Evolutionary conservation across 37 sponge, comb jelly and placozoan species (phyloP), one percentile per base, ranked within the genome.

Genomic region (Halichondria panicea): DNA sequence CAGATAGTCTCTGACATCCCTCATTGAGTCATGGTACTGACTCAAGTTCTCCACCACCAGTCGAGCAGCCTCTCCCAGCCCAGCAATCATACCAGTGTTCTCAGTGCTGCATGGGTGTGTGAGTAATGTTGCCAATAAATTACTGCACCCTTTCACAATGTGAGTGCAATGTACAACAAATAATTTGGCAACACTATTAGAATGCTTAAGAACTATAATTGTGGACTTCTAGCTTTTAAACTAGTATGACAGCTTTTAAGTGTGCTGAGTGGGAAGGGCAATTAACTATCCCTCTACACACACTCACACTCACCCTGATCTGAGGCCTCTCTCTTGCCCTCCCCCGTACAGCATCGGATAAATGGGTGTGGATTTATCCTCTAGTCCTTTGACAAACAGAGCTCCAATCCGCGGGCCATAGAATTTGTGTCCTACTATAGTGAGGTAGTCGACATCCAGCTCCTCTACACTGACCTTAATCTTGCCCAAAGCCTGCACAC

Each of bases 401-500:
- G 94, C 97, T 25, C 97, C 97, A 53, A 72, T 67, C 11, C 97
- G 74, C 6, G 97, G 97, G 28, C 97, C 97, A 66, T 96, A 96
- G 63, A 96, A 96, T 88, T 96, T 96, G 82, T 96, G 97, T 0
- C 97, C 97, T 25, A 71, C 93, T 15, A 96, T 63, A 2, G 91
- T 79, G 52, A 93, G 68, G 50, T 85, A 96, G 59, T 96, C 97
- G 40, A 93, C 97, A 32, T 77, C 73, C 12, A 96, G 66, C 32
- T 41, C 79, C 8, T 40, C 22, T 1, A 93, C 89, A 59, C 90
- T 81, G 27, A 96, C 96, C 1, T 70, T 77, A 3, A 93, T 90
- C 60, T 96, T 96, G 0, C 97, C 97, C 30, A 86, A 34, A 0
- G 88, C 88, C 89, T 91, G 60, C 2, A 75, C 5, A 52, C 2